Conservation (phyloP, 2,113 vertebrate species). For the Dinomys branickii region DNA sequence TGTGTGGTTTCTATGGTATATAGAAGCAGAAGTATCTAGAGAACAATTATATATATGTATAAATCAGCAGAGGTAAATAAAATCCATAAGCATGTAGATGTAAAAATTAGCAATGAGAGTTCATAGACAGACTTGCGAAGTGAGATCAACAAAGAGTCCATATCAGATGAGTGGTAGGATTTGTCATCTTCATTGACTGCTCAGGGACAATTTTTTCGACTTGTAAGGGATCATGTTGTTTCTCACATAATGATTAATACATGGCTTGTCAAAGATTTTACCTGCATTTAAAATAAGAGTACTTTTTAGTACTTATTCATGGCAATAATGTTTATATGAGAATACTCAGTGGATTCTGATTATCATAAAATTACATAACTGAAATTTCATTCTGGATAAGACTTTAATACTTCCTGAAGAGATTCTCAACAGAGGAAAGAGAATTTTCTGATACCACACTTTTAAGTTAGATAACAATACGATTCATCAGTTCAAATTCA, state of each 20-base stretch:
- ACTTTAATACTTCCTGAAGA: constrained; percentile 25
- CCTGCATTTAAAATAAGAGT: constrained; percentile 26
- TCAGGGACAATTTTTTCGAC: not conserved
- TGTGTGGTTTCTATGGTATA: not conserved
- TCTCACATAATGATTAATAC: not conserved
- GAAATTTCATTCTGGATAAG: constrained; percentile 9
- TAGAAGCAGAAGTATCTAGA: not conserved
- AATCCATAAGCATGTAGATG: not conserved
- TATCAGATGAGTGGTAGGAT: not conserved
- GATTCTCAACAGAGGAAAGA: not conserved
- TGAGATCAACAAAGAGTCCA: not conserved
- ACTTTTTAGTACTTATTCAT: not conserved
- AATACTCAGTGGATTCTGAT: not conserved
- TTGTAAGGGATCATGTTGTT: not conserved
- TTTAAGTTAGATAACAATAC: not conserved
- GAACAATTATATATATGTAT: not conserved
- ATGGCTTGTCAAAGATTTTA: not conserved
- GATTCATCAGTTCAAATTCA: constrained; percentile 46
- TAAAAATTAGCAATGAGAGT: not conserved
- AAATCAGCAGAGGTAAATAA: not conserved
- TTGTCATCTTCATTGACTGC: not conserved
- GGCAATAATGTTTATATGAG: not conserved
- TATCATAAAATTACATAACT: constrained; percentile 21
- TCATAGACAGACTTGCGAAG: not conserved
- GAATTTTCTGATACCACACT: not conserved